Conservation (phyloP, 2,113 vertebrate genomes). For the Ciconia boyciana region DNA sequence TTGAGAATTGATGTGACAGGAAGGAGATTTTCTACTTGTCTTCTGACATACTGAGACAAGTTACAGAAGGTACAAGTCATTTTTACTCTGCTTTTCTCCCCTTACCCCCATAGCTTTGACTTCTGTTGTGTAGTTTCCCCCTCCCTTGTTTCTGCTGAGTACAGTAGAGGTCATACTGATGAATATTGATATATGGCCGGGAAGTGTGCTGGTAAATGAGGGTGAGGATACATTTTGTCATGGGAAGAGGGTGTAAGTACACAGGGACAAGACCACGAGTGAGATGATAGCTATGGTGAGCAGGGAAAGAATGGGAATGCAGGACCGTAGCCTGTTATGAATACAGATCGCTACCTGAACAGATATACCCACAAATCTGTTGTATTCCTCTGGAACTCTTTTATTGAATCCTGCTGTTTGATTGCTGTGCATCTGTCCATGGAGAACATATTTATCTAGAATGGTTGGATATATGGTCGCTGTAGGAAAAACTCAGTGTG, state of each 20-base stretch:
- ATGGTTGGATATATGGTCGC: background rate
- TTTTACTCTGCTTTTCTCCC: background rate
- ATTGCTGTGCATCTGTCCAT: background rate
- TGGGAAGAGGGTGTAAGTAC: background rate
- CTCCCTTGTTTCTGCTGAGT: background rate
- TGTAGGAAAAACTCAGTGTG: background rate
- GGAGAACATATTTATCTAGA: background rate
- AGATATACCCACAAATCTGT: background rate
- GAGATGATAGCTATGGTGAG: background rate
- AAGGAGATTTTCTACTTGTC: background rate
- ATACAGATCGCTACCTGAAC: background rate
- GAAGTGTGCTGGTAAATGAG: background rate
- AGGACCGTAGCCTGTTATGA: background rate
- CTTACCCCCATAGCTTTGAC: background rate
- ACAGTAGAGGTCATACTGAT: accelerated
- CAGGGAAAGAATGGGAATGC: background rate
- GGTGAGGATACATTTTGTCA: background rate
- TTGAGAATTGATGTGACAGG: background rate
- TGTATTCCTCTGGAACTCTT: background rate
- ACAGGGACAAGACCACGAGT: background rate
- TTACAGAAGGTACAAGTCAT: background rate
- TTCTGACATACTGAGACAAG: background rate
- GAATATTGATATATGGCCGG: accelerated
- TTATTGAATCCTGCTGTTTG: background rate
- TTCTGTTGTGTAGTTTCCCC: background rate